Conservation (phyloP, 2,888 invertebrate genomes). For the Creontiades dilutus region DNA sequence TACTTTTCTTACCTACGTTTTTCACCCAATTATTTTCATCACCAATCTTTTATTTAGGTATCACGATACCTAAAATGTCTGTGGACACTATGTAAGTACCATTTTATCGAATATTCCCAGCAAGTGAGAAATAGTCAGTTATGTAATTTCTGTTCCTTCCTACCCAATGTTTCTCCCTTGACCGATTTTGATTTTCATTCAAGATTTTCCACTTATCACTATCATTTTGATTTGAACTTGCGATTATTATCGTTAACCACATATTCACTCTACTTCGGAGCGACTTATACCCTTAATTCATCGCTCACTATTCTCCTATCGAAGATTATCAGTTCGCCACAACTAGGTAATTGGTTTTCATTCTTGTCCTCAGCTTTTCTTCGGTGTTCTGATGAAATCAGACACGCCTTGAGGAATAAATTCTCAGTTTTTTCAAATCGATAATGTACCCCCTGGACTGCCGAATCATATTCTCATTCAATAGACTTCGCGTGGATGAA, state of each 20-base stretch:
- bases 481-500: background rate
- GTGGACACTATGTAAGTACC: slow-evolving; percentile 30
- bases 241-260: no score
- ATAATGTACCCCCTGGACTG: background rate
- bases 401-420: no score
- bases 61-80: background rate
- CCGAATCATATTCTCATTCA: background rate
- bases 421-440: no score
- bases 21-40: slow-evolving; percentile 52
- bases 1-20: slow-evolving; percentile 56
- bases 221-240: no score
- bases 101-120: background rate
- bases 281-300: no score
- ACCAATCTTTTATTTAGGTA: background rate
- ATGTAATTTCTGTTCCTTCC: slow-evolving; percentile 43
- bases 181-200: slow-evolving; percentile 5
- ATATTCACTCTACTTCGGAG: no score
- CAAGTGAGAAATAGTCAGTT: slow-evolving; percentile 30
- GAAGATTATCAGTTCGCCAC: no score
- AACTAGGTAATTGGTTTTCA: no score
- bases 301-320: no score
- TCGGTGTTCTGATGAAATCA: no score
- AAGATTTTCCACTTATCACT: background rate
- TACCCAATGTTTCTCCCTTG: background rate
- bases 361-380: no score